Base-by-base conservation (phyloP, 2,888 invertebrate genomes). In the Heliconius aoede region DNA sequence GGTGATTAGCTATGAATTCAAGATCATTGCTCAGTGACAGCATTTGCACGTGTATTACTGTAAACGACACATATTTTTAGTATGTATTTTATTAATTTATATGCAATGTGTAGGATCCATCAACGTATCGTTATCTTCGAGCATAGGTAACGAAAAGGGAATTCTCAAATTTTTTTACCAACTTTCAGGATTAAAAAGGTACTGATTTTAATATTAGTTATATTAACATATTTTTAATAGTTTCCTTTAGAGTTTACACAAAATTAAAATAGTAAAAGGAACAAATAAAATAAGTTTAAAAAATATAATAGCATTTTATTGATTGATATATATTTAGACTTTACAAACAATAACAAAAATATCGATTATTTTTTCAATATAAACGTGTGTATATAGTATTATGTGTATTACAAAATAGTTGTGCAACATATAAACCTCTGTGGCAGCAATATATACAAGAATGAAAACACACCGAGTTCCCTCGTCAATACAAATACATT, bases 1-100 rank as follows among this genome's bases (percentile, higher is more conserved):
- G 87, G 69, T 83, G 86, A 73, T 88, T 82, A 1, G 87, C 89
- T 30, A 24, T 67, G 79, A 88, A 87, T 51, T 76, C 77, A 46
- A 72, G 77, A 68, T 79, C 51, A 21, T 80, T 80, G 0, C 77
- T 76, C 71, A 71, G 74, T n/a, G 73, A 79, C 64, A 82, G 68
- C 73, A 78, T 80, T 40, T 82, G 81, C 69, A 78, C 64, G 65
- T 79, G 74, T 18, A 67, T 79, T 61, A 77, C 78, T 81, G 83
- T 74, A 79, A 80, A 79, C 78, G 32, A 58, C 60, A 21, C 32
- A 69, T 24, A 18, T 55, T 1, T 46, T 24, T 4, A 51, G 4
- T 9, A 51, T 4, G 24, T 46, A 28, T 36, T 61, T 21, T 46
- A 46, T 26, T 58, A 30, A 36, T 8, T 3, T 18, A 46, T 8